A percentile compares a stretch with the other conserved stretches of the same genome.
Conservation (phyloP, 2,888 invertebrate species). For the Mechanitis messenoides region DNA sequence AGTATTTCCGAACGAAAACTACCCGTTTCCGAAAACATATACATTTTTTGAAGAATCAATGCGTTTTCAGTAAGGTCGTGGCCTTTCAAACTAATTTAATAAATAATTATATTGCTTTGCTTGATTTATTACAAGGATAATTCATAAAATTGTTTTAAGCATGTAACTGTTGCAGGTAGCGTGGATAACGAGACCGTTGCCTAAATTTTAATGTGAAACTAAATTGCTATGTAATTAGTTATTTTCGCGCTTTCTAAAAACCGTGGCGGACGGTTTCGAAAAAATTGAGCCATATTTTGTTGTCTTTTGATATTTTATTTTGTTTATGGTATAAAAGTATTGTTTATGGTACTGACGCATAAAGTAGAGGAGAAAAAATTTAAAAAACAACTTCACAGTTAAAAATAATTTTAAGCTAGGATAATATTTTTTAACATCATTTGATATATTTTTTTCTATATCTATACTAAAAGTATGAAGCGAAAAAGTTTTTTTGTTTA, state of each 20-base stretch:
- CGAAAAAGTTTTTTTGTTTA: too few species aligned
- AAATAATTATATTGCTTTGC: background rate
- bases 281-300: conserved; percentile 21
- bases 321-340: background rate
- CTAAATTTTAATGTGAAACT: conserved; percentile 42
- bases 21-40: too few species aligned
- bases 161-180: background rate
- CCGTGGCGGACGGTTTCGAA: conserved; percentile 33
- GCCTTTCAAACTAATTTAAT: background rate
- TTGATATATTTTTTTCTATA: too few species aligned
- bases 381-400: too few species aligned
- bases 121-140: background rate
- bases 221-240: conserved; percentile 49
- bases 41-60: too few species aligned
- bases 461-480: too few species aligned
- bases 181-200: conserved; percentile 18
- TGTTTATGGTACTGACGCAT: too few species aligned
- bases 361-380: too few species aligned
- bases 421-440: too few species aligned
- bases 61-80: background rate
- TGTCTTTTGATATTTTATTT: conserved; percentile 5
- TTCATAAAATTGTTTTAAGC: background rate
- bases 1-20: too few species aligned
- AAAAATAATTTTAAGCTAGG: too few species aligned
- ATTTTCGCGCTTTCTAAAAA: conserved; percentile 51